Evolutionary conservation across 2,888 invertebrate genomes (phyloP).

Genomic region (Mermis nigrescens): DNA sequence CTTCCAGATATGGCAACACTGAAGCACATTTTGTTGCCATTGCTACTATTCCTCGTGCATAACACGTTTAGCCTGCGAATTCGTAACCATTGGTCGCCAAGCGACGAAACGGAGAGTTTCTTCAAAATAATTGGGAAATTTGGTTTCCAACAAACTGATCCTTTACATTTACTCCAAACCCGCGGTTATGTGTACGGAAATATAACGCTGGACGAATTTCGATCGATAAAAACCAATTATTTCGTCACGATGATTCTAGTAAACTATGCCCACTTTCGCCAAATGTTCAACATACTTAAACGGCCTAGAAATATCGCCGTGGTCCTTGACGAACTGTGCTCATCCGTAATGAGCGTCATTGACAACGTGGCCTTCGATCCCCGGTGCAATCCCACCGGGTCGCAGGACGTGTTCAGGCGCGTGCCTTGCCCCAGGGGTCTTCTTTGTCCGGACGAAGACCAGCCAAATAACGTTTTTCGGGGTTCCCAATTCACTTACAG

Average conservation of each 20-base stretch:
- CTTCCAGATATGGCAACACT: too few species aligned
- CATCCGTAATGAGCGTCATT: background rate
- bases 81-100: too few species aligned
- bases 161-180: constrained; percentile 59
- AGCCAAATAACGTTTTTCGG: constrained; percentile 59
- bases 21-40: too few species aligned
- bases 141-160: constrained; percentile 84
- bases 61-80: too few species aligned
- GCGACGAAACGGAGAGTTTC: too few species aligned
- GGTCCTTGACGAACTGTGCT: too few species aligned
- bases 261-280: background rate
- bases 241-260: background rate
- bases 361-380: background rate
- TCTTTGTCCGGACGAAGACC: constrained; percentile 68
- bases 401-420: constrained; percentile 56
- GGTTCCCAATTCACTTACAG: constrained; percentile 82
- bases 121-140: constrained; percentile 52
- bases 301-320: too few species aligned
- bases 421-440: constrained; percentile 59
- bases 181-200: constrained; percentile 91
- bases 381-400: constrained; percentile 36
- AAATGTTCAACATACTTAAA: background rate
- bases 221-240: background rate
- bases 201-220: constrained; percentile 43
- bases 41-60: too few species aligned